phyloP scores from a whole-genome alignment of 2,113 vertebrate species.

The Octodon degus region DNA sequence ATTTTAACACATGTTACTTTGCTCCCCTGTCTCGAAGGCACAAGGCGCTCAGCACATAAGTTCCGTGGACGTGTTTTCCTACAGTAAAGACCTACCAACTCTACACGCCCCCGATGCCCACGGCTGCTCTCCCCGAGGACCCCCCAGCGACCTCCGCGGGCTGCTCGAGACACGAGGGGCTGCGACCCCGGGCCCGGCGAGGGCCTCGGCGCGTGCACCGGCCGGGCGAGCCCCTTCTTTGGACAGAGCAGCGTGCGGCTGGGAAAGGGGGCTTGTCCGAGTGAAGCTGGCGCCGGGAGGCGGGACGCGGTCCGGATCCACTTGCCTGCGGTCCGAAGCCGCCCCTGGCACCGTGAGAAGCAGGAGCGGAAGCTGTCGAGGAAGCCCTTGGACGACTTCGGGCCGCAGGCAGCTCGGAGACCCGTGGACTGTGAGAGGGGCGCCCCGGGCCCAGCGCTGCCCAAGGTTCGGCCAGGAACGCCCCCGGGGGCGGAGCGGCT shows the following conservation, averaged over 20 bases:
- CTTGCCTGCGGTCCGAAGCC: background rate
- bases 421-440: background rate
- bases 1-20: slow-evolving; percentile 17
- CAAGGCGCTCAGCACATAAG: background rate
- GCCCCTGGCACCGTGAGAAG: too few species aligned
- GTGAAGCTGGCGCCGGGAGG: background rate
- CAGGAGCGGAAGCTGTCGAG: background rate
- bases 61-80: background rate
- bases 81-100: background rate
- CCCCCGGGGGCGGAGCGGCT: slow-evolving; percentile 47
- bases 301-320: background rate
- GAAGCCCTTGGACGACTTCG: background rate
- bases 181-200: background rate
- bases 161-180: background rate
- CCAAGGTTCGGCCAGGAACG: slow-evolving; percentile 61
- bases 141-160: background rate
- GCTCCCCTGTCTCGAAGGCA: background rate
- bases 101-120: background rate
- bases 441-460: background rate
- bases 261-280: background rate
- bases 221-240: background rate
- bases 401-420: background rate
- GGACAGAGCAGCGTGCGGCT: background rate
- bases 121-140: background rate
- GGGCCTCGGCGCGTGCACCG: background rate